Percentiles rank a stretch among this genome's conserved stretches.
Evolutionary conservation across 2,888 invertebrate genomes (phyloP).

Genomic region (Ametastegia equiseti): DNA sequence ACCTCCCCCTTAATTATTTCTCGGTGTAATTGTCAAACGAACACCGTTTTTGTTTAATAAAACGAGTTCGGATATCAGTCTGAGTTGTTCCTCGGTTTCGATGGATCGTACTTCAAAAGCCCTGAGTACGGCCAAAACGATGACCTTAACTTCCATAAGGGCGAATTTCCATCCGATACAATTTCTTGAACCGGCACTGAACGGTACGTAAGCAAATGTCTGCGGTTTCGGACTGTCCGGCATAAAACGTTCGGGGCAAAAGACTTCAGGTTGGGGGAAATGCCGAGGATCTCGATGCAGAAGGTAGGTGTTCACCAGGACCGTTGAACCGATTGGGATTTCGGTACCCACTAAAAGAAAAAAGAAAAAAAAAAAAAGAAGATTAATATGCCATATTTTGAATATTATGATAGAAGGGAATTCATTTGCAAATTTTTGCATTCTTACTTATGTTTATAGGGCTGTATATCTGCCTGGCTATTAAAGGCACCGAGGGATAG

Average conservation of each 20-base stretch:
- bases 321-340: constrained; percentile 71
- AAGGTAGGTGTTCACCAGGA: constrained; percentile 69
- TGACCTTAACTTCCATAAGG: constrained; percentile 72
- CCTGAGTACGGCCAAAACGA: constrained; percentile 73
- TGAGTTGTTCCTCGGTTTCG: constrained; percentile 73
- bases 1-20: constrained; percentile 21
- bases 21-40: constrained; percentile 62
- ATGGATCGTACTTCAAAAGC: constrained; percentile 73
- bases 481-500: constrained; percentile 69
- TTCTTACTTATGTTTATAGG: constrained; percentile 68
- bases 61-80: constrained; percentile 76
- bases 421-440: not conserved
- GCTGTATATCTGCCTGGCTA: constrained; percentile 69
- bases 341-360: constrained; percentile 66
- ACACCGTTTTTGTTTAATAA: constrained; percentile 68
- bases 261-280: constrained; percentile 77
- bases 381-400: not conserved
- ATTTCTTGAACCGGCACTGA: constrained; percentile 76
- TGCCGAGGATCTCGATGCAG: constrained; percentile 76
- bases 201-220: constrained; percentile 74
- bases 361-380: constrained; percentile 26
- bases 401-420: no score
- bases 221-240: constrained; percentile 72
- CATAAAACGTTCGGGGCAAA: constrained; percentile 78
- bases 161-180: constrained; percentile 74